Conservation (phyloP, 2,113 vertebrate genomes). For the Pagrus major region DNA sequence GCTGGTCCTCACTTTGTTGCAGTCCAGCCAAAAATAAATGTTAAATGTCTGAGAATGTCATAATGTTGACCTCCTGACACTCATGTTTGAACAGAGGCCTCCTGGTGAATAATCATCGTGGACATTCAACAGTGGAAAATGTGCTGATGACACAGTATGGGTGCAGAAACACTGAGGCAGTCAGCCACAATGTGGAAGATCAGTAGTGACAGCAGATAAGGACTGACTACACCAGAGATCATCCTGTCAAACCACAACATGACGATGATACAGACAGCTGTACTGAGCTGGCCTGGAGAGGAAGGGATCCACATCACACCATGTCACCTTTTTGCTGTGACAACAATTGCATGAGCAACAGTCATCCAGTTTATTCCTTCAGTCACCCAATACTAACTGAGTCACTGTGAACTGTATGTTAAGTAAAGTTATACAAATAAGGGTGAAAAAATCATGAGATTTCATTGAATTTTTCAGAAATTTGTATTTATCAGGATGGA, state of each 20-base stretch:
- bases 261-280: not conserved
- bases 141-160: slow-evolving; percentile 14
- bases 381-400: not conserved
- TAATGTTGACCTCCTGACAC: not conserved
- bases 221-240: not conserved
- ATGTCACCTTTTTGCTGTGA: slow-evolving; percentile 6
- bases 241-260: slow-evolving; percentile 6
- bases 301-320: not conserved
- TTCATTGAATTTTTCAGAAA: not conserved
- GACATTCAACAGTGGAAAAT: slow-evolving; percentile 14
- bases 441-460: no score
- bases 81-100: not conserved
- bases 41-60: not conserved
- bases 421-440: not conserved
- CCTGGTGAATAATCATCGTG: not conserved
- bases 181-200: slow-evolving; percentile 7
- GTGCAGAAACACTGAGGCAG: not conserved
- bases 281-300: not conserved
- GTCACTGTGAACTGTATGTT: not conserved
- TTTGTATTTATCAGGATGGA: not conserved
- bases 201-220: slow-evolving; percentile 26
- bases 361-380: not conserved
- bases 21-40: not conserved
- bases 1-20: not conserved
- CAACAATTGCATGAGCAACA: slow-evolving; percentile 5